Evolutionary conservation across 2,113 vertebrate genomes (phyloP).

Genomic region (Takifugu bimaculatus): DNA sequence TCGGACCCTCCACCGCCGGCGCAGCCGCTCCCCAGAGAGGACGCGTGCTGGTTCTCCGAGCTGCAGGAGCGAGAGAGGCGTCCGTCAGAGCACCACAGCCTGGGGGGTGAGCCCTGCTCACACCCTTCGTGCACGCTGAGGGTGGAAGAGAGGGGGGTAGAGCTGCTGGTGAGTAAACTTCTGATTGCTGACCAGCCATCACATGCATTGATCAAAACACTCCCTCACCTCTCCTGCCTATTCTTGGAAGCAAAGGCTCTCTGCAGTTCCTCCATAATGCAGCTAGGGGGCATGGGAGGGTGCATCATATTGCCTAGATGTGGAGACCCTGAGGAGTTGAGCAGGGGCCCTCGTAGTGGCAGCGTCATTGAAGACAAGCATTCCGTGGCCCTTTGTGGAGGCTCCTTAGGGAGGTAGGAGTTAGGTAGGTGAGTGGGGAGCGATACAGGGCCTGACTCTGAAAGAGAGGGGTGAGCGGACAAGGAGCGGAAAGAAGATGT

Average conservation of each 20-base stretch:
- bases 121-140: constrained; percentile 82
- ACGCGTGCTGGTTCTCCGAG: constrained; percentile 74
- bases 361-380: constrained; percentile 62
- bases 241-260: constrained; percentile 94
- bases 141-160: neutral
- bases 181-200: no score
- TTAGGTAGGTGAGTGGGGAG: constrained; percentile 75
- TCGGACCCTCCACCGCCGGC: constrained; percentile 47
- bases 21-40: constrained; percentile 29
- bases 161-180: no score
- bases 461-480: neutral
- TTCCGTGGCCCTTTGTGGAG: constrained; percentile 77
- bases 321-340: constrained; percentile 84
- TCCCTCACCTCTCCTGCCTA: constrained; percentile 87
- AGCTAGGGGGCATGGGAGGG: constrained; percentile 91
- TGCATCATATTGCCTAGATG: constrained; percentile 86
- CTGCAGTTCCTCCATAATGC: constrained; percentile 96
- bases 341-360: constrained; percentile 77
- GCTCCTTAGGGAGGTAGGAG: constrained; percentile 76
- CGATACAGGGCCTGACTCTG: constrained; percentile 77
- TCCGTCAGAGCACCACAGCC: constrained; percentile 79
- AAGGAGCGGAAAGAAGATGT: neutral
- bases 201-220: neutral
- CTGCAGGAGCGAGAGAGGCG: constrained; percentile 84
- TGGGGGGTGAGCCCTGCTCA: constrained; percentile 83